Evolutionary conservation across 2,888 invertebrate species (phyloP), one percentile per base, ranked within the genome.

Genomic region (Eulithis testata): DNA sequence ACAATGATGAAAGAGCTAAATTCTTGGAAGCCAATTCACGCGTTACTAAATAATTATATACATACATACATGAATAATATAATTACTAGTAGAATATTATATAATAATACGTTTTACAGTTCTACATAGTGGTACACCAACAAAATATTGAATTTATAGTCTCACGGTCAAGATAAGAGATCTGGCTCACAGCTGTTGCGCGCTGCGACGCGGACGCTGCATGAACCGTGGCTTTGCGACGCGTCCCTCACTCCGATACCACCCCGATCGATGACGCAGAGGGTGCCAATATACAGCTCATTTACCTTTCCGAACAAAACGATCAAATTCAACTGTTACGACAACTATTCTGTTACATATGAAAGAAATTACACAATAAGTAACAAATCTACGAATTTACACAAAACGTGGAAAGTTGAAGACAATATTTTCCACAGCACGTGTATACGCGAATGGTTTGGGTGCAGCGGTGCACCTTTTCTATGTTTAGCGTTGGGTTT

Each of bases 81-180:
- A 21, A 21, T 1, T 21, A 21, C 1, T 21, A 21, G 21, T 21
- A 43, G 31, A 49, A 4, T 59, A 56, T 63, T 55, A 40, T 69
- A 14, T 27, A 57, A 45, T 67, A 63, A 31, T 60, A 64, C 49
- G 60, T 50, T 64, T 62, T 54, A 63, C 54, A 63, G 45, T 69
- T 63, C 68, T 69, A 69, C 65, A 63, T 51, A 63, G 45, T 69
- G 62, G 66, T 69, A 69, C 65, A 72, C 67, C 78, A 70, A 80
- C 77, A 81, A 49, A 57, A 81, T 75, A 81, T 79, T 77, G 78
- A 80, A 77, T 76, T 77, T 82, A 81, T 84, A 82, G 81, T 89
- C 92, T 91, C 91, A 93, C 92, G 89, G 90, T 90, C 85, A 91
- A 90, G 87, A 87, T 88, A 88, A 87, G 76, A 82, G 86, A 87